Percentiles rank a stretch among this genome's conserved stretches.
Conservation (phyloP, 2,888 invertebrate species). For the Eurytoma californica region DNA sequence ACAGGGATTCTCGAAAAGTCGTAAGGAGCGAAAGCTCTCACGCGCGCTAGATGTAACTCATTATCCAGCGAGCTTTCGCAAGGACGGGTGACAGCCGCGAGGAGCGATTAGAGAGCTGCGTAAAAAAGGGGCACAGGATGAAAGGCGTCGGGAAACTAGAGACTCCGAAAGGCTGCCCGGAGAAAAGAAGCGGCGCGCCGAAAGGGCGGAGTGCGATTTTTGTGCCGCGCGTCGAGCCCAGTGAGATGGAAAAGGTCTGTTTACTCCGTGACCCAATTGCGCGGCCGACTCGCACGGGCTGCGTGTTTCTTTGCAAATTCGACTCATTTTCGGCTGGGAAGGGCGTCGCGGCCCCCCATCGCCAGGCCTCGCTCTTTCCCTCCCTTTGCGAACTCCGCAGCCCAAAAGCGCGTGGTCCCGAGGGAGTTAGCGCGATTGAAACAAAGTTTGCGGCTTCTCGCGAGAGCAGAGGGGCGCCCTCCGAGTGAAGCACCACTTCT, state of each 20-base stretch:
- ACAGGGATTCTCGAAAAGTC: not conserved
- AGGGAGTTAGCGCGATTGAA: not conserved
- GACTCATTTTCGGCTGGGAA: conserved; percentile 32
- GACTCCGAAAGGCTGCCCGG: not conserved
- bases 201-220: not conserved
- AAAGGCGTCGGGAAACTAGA: not conserved
- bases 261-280: conserved; percentile 42
- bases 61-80: no score
- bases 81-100: not conserved
- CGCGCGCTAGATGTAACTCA: no score
- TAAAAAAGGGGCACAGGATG: not conserved
- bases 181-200: not conserved
- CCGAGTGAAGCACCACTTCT: not conserved
- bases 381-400: not conserved
- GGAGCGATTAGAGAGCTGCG: not conserved
- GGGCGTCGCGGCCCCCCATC: not conserved
- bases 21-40: not conserved
- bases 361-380: not conserved
- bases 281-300: conserved; percentile 12
- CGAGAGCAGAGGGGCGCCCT: not conserved
- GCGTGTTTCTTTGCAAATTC: conserved; percentile 39
- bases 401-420: not conserved
- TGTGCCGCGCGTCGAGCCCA: conserved; percentile 3
- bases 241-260: conserved; percentile 30
- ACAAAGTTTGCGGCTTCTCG: conserved; percentile 14